Evolutionary conservation across 2,888 invertebrate species (phyloP).

Genomic region (Sialis fuliginosa): DNA sequence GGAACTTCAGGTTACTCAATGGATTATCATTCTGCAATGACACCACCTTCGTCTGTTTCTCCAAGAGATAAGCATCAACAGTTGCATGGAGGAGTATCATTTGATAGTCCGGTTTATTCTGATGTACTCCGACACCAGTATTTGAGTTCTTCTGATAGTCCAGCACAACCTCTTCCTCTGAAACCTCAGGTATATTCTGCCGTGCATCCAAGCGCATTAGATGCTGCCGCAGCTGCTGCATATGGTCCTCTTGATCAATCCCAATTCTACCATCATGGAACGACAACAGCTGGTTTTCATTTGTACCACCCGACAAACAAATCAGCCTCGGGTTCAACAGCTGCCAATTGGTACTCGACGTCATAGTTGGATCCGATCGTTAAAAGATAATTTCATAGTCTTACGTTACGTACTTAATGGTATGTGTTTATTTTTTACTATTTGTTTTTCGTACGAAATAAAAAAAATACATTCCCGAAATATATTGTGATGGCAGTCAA

Average conservation of each 20-base stretch:
- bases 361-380: constrained; percentile 19
- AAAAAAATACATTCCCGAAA: too few relatives aligned
- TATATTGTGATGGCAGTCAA: too few relatives aligned
- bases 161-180: constrained; percentile 52
- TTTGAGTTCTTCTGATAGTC: constrained; percentile 41
- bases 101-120: constrained; percentile 26
- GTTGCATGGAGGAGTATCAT: constrained; percentile 24
- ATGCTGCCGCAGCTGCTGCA: constrained; percentile 41
- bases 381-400: not conserved
- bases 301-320: constrained; percentile 62
- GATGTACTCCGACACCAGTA: constrained; percentile 42
- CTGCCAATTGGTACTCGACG: constrained; percentile 25
- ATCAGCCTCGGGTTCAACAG: constrained; percentile 18
- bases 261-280: constrained; percentile 62
- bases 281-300: constrained; percentile 55
- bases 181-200: constrained; percentile 83
- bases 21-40: constrained; percentile 87
- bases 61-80: constrained; percentile 70
- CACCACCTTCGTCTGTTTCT: constrained; percentile 92
- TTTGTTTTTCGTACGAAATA: too few relatives aligned
- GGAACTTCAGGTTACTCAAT: constrained; percentile 36
- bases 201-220: constrained; percentile 29
- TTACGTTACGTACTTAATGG: too few relatives aligned
- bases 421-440: too few relatives aligned
- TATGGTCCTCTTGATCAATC: constrained; percentile 53